Base-by-base conservation (phyloP, 2,888 invertebrate genomes). In the Graphium colonna region DNA sequence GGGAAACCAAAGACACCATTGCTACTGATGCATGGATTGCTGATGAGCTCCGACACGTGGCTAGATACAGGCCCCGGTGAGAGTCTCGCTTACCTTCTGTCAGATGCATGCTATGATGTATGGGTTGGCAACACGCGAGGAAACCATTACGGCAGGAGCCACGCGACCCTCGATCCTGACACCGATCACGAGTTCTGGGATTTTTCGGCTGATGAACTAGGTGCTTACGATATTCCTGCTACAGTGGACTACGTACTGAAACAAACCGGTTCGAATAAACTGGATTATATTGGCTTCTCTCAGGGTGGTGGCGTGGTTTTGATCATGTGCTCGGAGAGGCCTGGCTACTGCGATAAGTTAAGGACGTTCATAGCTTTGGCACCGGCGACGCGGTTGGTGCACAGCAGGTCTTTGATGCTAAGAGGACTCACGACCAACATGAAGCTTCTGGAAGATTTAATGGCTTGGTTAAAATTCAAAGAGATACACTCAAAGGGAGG, bases 211-310 rank as follows among this genome's bases (percentile, higher is more conserved):
- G 94, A 96, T 67, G 93, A 96, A 69, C 95, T 96, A 69, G 95
- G 94, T 0, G 71, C 82, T 16, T 92, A 90, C 63, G 97, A 98
- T 72, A 65, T 97, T 0, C 96, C 97, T 1, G 93, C 95, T 0
- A 71, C 74, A 36, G 67, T 82, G 0, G 82, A 85, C 46, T 77
- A 79, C 39, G 71, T 85, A 1, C 53, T 85, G 4, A 56, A 71
- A 0, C 56, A 70, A 3, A 81, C 84, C 0, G 61, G 63, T 1
- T 56, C 60, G 0, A 56, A 64, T 0, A 79, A 74, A 33, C 46
- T 86, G 36, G 82, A 79, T 40, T 83, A 77, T 21, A 92, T 95
- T 3, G 96, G 96, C 0, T 95, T 95, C 70, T 96, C 95, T 0
- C 92, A 92, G 73, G 96, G 96, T 7, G 92, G 92, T 0, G 92